Evolutionary conservation across 2,797 vertebrate species (phyloP).

Genomic region (Hemitrygon akajei): DNA sequence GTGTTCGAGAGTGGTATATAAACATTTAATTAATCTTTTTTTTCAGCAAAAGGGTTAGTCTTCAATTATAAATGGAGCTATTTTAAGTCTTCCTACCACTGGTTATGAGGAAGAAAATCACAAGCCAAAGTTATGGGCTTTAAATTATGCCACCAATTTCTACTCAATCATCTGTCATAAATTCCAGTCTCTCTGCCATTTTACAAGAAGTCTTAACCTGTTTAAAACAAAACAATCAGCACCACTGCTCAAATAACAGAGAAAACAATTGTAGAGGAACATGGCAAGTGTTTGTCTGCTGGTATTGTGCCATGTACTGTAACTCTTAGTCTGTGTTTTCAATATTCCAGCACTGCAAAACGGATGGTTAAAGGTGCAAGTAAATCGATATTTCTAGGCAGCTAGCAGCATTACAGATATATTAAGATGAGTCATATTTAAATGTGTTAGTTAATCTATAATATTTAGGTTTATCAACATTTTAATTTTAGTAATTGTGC

Average conservation of each 20-base stretch:
- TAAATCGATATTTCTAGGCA: not conserved
- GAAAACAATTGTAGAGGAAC: not conserved
- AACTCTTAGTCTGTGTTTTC: not conserved
- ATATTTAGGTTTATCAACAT: not conserved
- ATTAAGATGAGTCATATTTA: not conserved
- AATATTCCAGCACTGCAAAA: not conserved
- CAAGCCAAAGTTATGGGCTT: not conserved
- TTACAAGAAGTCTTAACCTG: not conserved
- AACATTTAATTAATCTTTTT: constrained; percentile 27
- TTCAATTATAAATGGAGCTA: not conserved
- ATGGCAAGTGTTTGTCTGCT: not conserved
- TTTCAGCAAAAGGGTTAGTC: not conserved
- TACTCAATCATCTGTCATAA: not conserved
- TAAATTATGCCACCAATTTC: not conserved
- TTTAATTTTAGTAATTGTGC: too few relatives aligned
- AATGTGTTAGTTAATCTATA: not conserved
- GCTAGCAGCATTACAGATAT: not conserved
- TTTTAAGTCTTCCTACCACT: not conserved
- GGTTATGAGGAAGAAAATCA: not conserved
- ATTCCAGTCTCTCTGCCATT: not conserved
- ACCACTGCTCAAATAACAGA: not conserved
- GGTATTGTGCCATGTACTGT: not conserved
- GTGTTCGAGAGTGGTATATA: not conserved
- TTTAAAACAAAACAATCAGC: not conserved
- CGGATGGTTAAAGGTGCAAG: not conserved